Percentiles rank a stretch among this genome's conserved stretches.
Conservation (phyloP, 2,888 invertebrate genomes). For the Spisula subtruncata region DNA sequence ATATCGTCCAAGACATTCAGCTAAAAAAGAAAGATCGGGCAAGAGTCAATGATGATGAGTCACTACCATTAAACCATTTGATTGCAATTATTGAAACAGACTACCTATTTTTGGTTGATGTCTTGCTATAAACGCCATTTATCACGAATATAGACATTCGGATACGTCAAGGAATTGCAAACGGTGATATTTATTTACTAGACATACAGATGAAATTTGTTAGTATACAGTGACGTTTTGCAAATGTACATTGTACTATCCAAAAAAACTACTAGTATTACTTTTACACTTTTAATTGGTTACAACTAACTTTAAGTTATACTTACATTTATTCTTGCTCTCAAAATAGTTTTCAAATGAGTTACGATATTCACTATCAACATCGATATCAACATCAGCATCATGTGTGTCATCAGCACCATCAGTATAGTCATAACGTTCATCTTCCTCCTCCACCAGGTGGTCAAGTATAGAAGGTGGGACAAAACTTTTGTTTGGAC, state of each 20-base stretch:
- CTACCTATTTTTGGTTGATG: not conserved
- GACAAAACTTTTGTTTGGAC: not conserved
- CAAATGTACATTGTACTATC: not conserved
- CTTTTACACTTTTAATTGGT: not conserved
- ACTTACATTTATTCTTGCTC: not conserved
- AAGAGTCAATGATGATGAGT: not conserved
- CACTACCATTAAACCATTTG: not conserved
- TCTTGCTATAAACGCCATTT: not conserved
- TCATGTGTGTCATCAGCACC: not conserved
- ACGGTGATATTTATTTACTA: too few species aligned
- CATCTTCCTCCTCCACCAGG: conserved; percentile 3
- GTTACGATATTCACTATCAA: not conserved
- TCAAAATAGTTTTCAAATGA: not conserved
- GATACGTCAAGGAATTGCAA: too few species aligned
- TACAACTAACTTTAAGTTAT: too few species aligned
- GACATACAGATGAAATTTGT: too few species aligned
- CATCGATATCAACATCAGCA: not conserved
- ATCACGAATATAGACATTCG: not conserved
- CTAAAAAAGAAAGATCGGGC: too few species aligned
- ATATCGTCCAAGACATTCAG: not conserved
- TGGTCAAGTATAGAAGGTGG: conserved; percentile 3
- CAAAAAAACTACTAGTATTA: not conserved
- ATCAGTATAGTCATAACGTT: not conserved
- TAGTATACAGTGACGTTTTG: not conserved
- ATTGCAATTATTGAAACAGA: not conserved